Percentiles rank a stretch among this genome's conserved stretches.
phyloP scores from a whole-genome alignment of 1,140 invertebrate genomes.

The Elymnias hypermnestra region DNA sequence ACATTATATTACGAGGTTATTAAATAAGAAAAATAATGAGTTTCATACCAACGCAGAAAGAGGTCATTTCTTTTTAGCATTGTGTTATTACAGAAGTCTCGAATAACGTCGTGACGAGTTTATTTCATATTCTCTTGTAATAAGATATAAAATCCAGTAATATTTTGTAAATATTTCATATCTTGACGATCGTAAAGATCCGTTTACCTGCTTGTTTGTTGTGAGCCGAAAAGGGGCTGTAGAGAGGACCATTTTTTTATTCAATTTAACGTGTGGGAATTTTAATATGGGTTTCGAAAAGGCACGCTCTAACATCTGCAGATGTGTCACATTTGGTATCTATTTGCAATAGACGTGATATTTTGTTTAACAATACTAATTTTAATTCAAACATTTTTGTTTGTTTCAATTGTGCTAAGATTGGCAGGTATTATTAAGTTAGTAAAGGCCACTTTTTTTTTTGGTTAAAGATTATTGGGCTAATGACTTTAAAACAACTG shows the following conservation, averaged over 20 bases:
- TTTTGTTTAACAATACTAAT: not conserved
- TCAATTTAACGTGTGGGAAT: conserved; percentile 71
- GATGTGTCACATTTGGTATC: conserved; percentile 54
- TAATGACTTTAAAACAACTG: no score
- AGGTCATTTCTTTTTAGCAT: conserved; percentile 9
- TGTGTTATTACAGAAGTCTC: conserved; percentile 9
- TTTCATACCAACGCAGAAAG: conserved; percentile 1
- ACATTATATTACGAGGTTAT: no score
- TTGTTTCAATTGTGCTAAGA: no score
- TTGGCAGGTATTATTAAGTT: no score
- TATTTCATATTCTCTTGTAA: conserved; percentile 27
- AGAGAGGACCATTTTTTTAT: conserved; percentile 60
- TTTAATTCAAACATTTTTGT: not conserved
- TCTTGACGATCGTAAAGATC: conserved; percentile 60
- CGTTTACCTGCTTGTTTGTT: conserved; percentile 72
- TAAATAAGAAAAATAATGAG: conserved; percentile 7
- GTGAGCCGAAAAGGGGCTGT: conserved; percentile 59
- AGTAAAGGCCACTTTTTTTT: no score
- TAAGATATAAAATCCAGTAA: conserved; percentile 55
- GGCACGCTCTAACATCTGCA: conserved; percentile 64
- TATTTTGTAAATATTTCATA: conserved; percentile 51
- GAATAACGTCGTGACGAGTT: conserved; percentile 11
- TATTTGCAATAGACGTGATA: conserved; percentile 56
- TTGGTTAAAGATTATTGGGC: no score
- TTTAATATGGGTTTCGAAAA: conserved; percentile 57